A percentile compares a stretch with the other conserved stretches of the same genome.
phyloP scores from a whole-genome alignment of 2,888 invertebrate species.

The Crematogaster levior region DNA sequence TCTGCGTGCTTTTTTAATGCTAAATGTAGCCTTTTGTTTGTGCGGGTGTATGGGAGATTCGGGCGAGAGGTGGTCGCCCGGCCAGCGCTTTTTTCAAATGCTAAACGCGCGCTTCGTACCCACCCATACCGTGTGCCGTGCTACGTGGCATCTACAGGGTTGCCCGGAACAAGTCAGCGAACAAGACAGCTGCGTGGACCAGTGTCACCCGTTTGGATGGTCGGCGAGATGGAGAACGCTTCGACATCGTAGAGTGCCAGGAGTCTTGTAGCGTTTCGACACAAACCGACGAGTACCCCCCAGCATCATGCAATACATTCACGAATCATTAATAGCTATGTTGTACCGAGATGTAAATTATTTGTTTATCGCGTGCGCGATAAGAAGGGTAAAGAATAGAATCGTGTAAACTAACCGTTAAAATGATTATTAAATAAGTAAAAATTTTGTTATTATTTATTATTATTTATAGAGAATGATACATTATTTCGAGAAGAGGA shows the following conservation, averaged over 20 bases:
- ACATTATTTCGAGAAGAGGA: background rate
- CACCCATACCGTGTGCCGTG: constrained; percentile 57
- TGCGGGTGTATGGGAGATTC: constrained; percentile 75
- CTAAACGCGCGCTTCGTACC: constrained; percentile 76
- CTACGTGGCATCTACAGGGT: constrained; percentile 72
- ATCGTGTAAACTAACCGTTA: background rate
- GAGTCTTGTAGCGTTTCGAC: constrained; percentile 14
- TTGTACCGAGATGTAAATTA: background rate
- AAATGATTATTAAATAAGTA: background rate
- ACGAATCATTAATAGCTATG: background rate
- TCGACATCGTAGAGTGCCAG: constrained; percentile 18
- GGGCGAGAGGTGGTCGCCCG: constrained; percentile 66
- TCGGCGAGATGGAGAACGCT: constrained; percentile 48
- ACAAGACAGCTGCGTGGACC: constrained; percentile 62
- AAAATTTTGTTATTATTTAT: background rate
- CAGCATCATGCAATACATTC: background rate
- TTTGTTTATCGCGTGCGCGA: too few species aligned
- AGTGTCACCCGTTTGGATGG: constrained; percentile 47
- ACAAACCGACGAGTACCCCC: background rate
- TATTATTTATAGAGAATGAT: background rate
- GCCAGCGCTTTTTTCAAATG: constrained; percentile 79
- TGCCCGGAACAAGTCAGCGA: constrained; percentile 66
- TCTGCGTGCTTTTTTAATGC: constrained; percentile 81
- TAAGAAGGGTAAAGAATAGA: background rate
- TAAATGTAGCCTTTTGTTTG: constrained; percentile 80